Base-by-base conservation (phyloP, 2,113 vertebrate species). In the Coturnix japonica region DNA sequence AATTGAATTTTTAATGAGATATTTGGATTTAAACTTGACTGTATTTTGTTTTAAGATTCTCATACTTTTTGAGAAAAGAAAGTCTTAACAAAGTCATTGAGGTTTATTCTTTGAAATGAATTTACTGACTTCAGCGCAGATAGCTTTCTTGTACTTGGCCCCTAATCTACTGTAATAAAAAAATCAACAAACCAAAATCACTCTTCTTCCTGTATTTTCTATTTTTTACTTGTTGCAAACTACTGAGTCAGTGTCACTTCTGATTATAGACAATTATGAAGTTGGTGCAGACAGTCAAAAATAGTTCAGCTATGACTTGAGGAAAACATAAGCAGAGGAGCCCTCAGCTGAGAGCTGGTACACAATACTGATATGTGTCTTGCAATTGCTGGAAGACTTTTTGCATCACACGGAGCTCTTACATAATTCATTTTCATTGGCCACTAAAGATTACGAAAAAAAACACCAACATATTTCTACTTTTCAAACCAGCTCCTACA, bases 1-100 rank as follows among this genome's bases (percentile, higher is more conserved):
- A 94, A 89, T 75, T 93, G 8, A 7, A 33, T 81, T 81, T 85
- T 82, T 90, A 41, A 91, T 91, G 60, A 64, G 21, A 31, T 69
- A 26, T 67, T 78, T 74, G 44, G 37, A n/a, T 78, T 85, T 80
- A 74, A 64, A 33, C 13, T 64, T 82, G 69, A 60, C 2, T 92
- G 89, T 65, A 47, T 89, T 85, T 81, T 91, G 26, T 1, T 89
- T 94, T 88, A 33, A 90, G 51, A 54, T 63, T 74, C 26, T 80
- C 77, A 13, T 37, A 71, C 43, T 79, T 91, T 90, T 35, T 46
- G 90, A 83, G 72, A 67, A 83, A 85, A 66, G 13, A 17, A 85
- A 76, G 6, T 39, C 6, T 51, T 75, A 31, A 25, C 85, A 59
- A 87, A 85, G 30, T 74, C 64, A 87, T 15, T 67, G 56, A 74